Evolutionary conservation across 2,113 vertebrate species (phyloP), one percentile per base, ranked within the genome.

Genomic region (Lamprotornis superbus): DNA sequence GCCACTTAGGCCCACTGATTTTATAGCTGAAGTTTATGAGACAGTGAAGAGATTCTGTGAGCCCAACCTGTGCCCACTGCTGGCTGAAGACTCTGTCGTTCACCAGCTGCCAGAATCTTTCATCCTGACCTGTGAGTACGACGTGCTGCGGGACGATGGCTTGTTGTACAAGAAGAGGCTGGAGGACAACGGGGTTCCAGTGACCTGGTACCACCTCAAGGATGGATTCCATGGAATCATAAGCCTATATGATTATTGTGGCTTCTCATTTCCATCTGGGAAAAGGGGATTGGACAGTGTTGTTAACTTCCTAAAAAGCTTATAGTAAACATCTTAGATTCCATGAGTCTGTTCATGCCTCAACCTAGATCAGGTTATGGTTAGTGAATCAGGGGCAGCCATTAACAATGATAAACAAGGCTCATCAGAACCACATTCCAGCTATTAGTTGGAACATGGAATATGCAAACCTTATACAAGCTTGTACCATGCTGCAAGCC

Each of bases 111-210:
- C 98, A 0, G 97, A 97, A 30, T 85, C 98, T 12, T 98, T 98
- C 95, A 94, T 99, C 18, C 86, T 99, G 92, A 99, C 98, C 64
- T 99, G 98, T 0, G 98, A 99, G 90, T 98, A 98, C 4, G 99
- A 99, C 0, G 80, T 98, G 57, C 89, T 99, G 47, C 93, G 98
- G 57, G 98, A 99, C 3, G 97, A 99, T 5, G 98, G 98, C 6
- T 95, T 99, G 52, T 78, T 98, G 28, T 99, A 98, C 89, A 98
- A 98, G 94, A 99, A 98, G 94, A 96, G 98, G 15, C 44, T 99
- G 89, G 98, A 98, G 93, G 98, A 98, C 79, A 93, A 98, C 4
- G 97, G 98, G 3, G 97, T 98, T 75, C 97, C 75, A 1, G 98
- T 99, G 86, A 98, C 97, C 8, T 98, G 98, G 98, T 94, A 97